Conservation (phyloP, 2,113 vertebrate genomes). For the Sialia sialis region DNA sequence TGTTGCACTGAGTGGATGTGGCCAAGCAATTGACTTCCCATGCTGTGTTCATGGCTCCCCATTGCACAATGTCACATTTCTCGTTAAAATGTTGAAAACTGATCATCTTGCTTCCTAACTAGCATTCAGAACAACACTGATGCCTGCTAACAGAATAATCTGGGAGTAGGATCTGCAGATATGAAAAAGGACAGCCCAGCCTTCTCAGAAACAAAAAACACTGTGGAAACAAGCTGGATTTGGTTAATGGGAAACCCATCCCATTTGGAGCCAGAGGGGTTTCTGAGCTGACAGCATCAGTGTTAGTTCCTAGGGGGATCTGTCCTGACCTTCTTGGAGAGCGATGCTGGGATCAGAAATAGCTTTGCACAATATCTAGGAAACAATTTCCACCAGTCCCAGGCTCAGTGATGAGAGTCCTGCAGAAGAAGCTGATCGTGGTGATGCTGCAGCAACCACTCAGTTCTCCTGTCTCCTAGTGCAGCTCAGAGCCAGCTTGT, state of each 20-base stretch:
- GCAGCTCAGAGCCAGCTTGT: neutral
- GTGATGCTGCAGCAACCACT: neutral
- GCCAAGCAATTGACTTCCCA: neutral
- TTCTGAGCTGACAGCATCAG: slow-evolving; percentile 36
- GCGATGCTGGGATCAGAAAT: slow-evolving; percentile 41
- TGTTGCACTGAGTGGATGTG: neutral
- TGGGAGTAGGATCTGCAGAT: neutral
- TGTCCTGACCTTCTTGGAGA: slow-evolving; percentile 25
- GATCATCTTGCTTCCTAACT: slow-evolving; percentile 11
- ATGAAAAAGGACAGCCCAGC: neutral
- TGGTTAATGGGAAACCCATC: neutral
- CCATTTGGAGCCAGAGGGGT: neutral
- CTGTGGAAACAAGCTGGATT: neutral
- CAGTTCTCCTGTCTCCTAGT: neutral
- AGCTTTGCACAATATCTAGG: neutral
- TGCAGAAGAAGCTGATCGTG: neutral
- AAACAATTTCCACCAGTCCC: neutral
- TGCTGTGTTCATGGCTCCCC: slow-evolving; percentile 15
- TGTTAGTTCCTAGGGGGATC: slow-evolving; percentile 33
- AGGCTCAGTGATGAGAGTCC: neutral
- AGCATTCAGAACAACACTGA: slow-evolving; percentile 46
- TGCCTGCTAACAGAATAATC: neutral
- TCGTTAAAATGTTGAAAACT: slow-evolving; percentile 70
- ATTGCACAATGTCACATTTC: slow-evolving; percentile 19
- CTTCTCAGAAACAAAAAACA: neutral